Conservation (phyloP, 2,797 vertebrate genomes). For the Macroramphosus scolopax region DNA sequence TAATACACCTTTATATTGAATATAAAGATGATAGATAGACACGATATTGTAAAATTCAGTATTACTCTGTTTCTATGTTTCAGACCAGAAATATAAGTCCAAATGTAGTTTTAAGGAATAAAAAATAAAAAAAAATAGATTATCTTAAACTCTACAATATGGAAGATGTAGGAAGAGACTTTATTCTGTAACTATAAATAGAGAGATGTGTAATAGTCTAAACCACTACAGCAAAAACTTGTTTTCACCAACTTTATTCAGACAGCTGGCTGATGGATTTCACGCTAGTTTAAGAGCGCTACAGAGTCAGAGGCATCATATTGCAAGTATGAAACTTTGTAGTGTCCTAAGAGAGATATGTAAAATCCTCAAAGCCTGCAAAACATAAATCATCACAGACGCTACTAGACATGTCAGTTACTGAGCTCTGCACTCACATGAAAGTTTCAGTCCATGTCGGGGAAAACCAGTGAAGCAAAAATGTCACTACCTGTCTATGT, state of each 20-base stretch:
- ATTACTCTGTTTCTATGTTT: no score
- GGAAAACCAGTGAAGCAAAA: slow-evolving; percentile 49
- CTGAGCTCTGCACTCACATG: slow-evolving; percentile 50
- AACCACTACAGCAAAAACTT: slow-evolving; percentile 36
- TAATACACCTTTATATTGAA: slow-evolving; percentile 4
- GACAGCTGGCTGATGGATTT: slow-evolving; percentile 53
- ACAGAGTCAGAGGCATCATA: slow-evolving; percentile 50
- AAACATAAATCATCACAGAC: slow-evolving; percentile 63
- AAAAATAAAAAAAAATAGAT: slow-evolving; percentile 29
- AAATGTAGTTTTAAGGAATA: slow-evolving; percentile 40
- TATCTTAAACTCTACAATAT: slow-evolving; percentile 46
- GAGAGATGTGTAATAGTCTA: slow-evolving; percentile 46
- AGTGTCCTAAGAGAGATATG: slow-evolving; percentile 57
- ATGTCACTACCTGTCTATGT: slow-evolving; percentile 57
- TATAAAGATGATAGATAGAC: no score
- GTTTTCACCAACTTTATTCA: slow-evolving; percentile 48
- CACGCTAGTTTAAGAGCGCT: slow-evolving; percentile 49
- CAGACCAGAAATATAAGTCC: slow-evolving; percentile 20
- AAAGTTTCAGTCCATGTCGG: slow-evolving; percentile 53
- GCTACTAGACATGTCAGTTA: slow-evolving; percentile 40
- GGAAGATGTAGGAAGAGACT: slow-evolving; percentile 17
- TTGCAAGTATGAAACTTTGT: slow-evolving; percentile 58
- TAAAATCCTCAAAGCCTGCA: slow-evolving; percentile 55
- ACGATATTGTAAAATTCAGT: no score
- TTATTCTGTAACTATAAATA: slow-evolving; percentile 44